Percentiles rank a stretch among this genome's conserved stretches.
Evolutionary conservation across 2,113 vertebrate species (phyloP).

Genomic region (Platichthys stellatus): DNA sequence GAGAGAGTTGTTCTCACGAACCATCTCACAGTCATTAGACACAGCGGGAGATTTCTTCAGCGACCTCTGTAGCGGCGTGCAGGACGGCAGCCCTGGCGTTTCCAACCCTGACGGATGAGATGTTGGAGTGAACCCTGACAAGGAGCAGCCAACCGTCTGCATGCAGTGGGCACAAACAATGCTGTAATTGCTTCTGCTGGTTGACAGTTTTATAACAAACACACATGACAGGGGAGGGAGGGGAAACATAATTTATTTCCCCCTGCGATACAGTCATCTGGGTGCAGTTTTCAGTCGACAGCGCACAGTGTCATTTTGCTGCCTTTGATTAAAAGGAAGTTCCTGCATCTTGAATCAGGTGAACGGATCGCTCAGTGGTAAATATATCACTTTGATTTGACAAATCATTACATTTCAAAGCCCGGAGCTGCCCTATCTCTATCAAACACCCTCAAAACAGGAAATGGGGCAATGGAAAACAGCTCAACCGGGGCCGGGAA

Average conservation of each 20-base stretch:
- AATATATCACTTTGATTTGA: slow-evolving; percentile 51
- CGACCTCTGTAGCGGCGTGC: slow-evolving; percentile 10
- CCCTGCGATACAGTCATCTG: slow-evolving; percentile 49
- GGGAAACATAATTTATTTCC: slow-evolving; percentile 51
- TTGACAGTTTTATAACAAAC: slow-evolving; percentile 71
- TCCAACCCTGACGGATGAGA: slow-evolving; percentile 54
- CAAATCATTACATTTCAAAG: slow-evolving; percentile 51
- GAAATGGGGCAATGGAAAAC: slow-evolving; percentile 9
- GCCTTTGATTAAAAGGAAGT: slow-evolving; percentile 63
- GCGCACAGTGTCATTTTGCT: slow-evolving; percentile 43
- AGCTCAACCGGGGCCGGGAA: background rate
- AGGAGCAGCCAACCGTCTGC: slow-evolving; percentile 34
- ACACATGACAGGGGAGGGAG: slow-evolving; percentile 42
- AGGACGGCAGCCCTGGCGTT: slow-evolving; percentile 9
- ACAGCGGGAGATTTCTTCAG: background rate
- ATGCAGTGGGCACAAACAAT: slow-evolving; percentile 37
- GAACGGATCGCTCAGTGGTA: slow-evolving; percentile 25
- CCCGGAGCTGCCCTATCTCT: slow-evolving; percentile 7
- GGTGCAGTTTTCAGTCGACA: slow-evolving; percentile 51
- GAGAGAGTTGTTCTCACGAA: too few species aligned
- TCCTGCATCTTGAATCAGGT: slow-evolving; percentile 31
- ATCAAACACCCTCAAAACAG: slow-evolving; percentile 8
- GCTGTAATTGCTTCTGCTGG: slow-evolving; percentile 61
- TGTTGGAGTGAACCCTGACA: slow-evolving; percentile 43
- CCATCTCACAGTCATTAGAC: slow-evolving; percentile 35